Conservation (phyloP, 2,888 invertebrate species). For the Micoletzkya japonica region DNA sequence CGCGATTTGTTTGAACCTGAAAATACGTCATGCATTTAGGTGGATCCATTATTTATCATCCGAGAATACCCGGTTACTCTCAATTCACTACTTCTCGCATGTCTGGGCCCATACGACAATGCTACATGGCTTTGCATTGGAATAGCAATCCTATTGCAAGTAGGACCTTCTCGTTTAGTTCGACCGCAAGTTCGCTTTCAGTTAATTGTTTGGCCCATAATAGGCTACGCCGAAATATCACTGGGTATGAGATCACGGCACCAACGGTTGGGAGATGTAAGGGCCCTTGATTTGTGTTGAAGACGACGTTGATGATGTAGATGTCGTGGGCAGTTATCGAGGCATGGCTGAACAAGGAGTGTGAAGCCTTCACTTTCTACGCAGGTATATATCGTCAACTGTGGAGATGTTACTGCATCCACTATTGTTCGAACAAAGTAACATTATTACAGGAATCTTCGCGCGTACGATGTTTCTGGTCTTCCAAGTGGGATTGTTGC, state of each 20-base stretch:
- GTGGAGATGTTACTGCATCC: too few relatives aligned
- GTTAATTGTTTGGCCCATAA: background rate
- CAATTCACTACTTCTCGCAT: background rate
- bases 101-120: slow-evolving; percentile 9
- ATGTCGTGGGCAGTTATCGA: too few relatives aligned
- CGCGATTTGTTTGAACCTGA: background rate
- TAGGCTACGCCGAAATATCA: background rate
- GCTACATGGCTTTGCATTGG: slow-evolving; percentile 5
- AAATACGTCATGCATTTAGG: background rate
- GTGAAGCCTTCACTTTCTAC: too few relatives aligned
- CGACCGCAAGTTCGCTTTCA: background rate
- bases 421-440: too few relatives aligned
- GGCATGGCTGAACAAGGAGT: too few relatives aligned
- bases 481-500: too few relatives aligned
- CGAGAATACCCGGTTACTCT: slow-evolving; percentile 6
- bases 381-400: too few relatives aligned
- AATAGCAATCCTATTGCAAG: slow-evolving; percentile 9
- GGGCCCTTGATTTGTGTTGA: too few relatives aligned
- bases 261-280: too few relatives aligned
- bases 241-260: background rate
- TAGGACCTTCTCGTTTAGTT: background rate
- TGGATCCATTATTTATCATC: slow-evolving; percentile 9
- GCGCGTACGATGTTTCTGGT: too few relatives aligned
- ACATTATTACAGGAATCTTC: too few relatives aligned
- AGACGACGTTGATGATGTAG: too few relatives aligned